A percentile compares a stretch with the other conserved stretches of the same genome.
phyloP scores from a whole-genome alignment of 37 sponge, comb jelly and placozoan species.

The Chondrosia reniformis region DNA sequence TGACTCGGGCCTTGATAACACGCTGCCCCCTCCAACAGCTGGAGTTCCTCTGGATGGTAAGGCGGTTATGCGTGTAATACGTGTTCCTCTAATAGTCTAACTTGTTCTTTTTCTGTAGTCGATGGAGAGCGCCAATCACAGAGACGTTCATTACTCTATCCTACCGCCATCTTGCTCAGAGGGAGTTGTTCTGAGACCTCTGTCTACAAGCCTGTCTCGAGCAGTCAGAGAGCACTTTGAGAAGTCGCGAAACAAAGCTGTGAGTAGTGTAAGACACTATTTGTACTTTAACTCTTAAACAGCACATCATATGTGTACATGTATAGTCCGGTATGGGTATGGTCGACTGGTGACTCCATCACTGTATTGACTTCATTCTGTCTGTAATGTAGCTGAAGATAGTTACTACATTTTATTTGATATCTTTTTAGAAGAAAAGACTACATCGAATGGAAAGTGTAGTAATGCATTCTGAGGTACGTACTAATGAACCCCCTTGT shows the following conservation, averaged over 20 bases:
- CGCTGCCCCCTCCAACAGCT: slow-evolving; percentile 48
- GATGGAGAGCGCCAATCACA: slow-evolving; percentile 36
- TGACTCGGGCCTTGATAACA: slow-evolving; percentile 30
- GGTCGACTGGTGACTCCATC: background rate
- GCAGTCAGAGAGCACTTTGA: slow-evolving; percentile 20
- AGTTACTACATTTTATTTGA: too few relatives aligned
- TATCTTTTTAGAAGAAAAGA: background rate
- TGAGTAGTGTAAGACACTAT: background rate
- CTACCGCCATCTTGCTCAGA: background rate
- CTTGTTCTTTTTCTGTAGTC: slow-evolving; percentile 15
- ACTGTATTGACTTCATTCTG: background rate
- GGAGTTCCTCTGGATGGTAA: slow-evolving; percentile 61
- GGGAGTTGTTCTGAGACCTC: slow-evolving; percentile 7
- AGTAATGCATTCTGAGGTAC: background rate
- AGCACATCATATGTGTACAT: background rate
- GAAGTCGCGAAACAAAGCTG: slow-evolving; percentile 24
- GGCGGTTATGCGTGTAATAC: background rate
- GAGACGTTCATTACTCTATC: slow-evolving; percentile 39
- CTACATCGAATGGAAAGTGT: background rate
- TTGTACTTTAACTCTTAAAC: background rate
- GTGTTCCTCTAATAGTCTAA: background rate
- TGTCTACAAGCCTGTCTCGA: slow-evolving; percentile 52
- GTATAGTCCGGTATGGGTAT: background rate
- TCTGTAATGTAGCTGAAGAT: too few relatives aligned
- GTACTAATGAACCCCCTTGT: background rate